Evolutionary conservation across 2,888 invertebrate species (phyloP).

Genomic region (Keiferia lycopersicella): DNA sequence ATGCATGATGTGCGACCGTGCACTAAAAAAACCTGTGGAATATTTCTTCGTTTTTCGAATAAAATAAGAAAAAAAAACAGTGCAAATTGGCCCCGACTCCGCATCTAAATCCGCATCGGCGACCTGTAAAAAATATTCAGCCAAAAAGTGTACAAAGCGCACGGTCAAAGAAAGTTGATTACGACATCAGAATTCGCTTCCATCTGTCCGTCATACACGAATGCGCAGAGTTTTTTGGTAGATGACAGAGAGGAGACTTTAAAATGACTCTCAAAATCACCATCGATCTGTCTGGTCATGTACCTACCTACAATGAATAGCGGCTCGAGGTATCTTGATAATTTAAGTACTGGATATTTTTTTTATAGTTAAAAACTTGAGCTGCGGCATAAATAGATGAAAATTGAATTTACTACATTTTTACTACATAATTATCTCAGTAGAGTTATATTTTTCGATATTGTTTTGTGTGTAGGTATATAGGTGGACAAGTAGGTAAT

Average conservation of each 20-base stretch:
- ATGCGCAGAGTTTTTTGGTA: slow-evolving; percentile 41
- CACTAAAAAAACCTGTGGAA: not conserved
- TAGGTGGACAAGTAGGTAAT: too few relatives aligned
- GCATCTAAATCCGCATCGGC: not conserved
- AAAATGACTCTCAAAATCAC: not conserved
- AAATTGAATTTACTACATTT: not conserved
- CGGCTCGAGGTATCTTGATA: too few relatives aligned
- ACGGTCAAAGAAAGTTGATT: slow-evolving; percentile 35
- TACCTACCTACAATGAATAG: not conserved
- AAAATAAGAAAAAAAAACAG: not conserved
- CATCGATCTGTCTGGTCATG: not conserved
- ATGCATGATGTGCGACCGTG: too few relatives aligned
- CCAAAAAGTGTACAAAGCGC: slow-evolving; percentile 35
- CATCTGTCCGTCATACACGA: slow-evolving; percentile 48
- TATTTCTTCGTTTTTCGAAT: not conserved
- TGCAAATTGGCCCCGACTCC: not conserved
- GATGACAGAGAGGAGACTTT: not conserved
- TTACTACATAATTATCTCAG: not conserved
- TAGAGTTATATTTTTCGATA: too few relatives aligned
- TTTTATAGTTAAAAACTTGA: too few relatives aligned
- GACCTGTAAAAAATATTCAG: slow-evolving; percentile 10
- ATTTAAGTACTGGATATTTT: too few relatives aligned
- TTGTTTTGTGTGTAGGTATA: too few relatives aligned
- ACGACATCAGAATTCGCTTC: slow-evolving; percentile 45
- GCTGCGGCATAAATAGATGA: not conserved